phyloP scores from a whole-genome alignment of 2,797 vertebrate genomes.

The Aratinga solstitialis region DNA sequence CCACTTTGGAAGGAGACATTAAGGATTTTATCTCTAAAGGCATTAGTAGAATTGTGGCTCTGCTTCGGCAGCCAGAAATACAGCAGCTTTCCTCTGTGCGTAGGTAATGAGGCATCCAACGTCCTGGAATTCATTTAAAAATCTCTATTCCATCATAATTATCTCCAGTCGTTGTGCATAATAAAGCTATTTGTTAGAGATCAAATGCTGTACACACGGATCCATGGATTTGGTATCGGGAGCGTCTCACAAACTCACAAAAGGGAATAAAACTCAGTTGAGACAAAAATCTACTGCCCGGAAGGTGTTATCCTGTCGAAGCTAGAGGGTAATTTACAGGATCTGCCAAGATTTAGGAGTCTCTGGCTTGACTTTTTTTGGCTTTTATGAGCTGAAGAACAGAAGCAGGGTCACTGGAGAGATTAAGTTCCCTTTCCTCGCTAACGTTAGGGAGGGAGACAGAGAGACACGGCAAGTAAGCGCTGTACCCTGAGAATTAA shows the following conservation, averaged over 20 bases:
- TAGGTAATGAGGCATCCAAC: constrained; percentile 22
- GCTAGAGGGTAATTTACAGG: not conserved
- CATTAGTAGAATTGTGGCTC: not conserved
- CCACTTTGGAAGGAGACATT: constrained; percentile 3
- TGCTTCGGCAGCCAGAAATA: not conserved
- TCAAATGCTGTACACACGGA: not conserved
- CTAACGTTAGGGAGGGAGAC: not conserved
- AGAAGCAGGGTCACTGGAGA: constrained; percentile 24
- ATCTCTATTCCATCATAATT: not conserved
- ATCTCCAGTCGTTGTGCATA: not conserved
- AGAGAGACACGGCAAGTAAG: not conserved
- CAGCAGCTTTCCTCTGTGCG: not conserved
- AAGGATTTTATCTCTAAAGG: constrained; percentile 33
- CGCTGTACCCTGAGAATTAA: constrained; percentile 16
- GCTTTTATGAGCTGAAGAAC: constrained; percentile 55
- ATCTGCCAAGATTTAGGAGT: constrained; percentile 22
- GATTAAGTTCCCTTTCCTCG: constrained; percentile 48
- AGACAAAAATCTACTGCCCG: not conserved
- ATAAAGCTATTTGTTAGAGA: constrained; percentile 26
- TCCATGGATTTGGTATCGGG: not conserved
- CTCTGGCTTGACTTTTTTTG: constrained; percentile 21
- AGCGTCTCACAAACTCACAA: not conserved
- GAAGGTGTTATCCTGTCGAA: not conserved
- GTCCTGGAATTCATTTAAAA: not conserved
- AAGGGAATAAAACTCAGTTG: not conserved